phyloP scores from a whole-genome alignment of 2,888 invertebrate species.

The Caenorhabditis sp. region DNA sequence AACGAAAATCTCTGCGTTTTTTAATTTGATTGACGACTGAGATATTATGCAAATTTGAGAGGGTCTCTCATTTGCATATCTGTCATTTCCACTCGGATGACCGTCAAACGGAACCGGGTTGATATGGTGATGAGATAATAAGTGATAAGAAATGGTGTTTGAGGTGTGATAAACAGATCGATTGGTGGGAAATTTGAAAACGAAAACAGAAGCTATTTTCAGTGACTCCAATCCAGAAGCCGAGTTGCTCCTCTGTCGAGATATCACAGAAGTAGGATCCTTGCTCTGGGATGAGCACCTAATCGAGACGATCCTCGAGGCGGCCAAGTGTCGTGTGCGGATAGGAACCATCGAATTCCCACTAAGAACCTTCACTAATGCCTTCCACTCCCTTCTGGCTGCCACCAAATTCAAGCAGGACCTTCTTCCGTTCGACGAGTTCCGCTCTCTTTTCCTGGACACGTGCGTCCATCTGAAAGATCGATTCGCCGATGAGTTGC shows the following conservation, averaged over 20 bases:
- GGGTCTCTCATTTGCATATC: constrained; percentile 41
- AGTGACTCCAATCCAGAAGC: constrained; percentile 42
- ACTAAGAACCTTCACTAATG: constrained; percentile 25
- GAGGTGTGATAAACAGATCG: not conserved
- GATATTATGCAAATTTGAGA: constrained; percentile 10
- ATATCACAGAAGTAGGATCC: constrained; percentile 35
- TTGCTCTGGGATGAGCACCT: constrained; percentile 51
- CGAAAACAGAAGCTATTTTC: constrained; percentile 8
- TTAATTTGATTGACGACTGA: constrained; percentile 39
- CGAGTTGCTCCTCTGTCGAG: constrained; percentile 45
- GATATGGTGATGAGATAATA: constrained; percentile 31
- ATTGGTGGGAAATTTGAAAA: too few species aligned
- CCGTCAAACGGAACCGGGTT: constrained; percentile 35
- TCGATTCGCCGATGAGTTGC: constrained; percentile 32
- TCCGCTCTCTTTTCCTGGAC: constrained; percentile 28
- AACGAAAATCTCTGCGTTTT: constrained; percentile 18
- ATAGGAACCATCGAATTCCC: constrained; percentile 50
- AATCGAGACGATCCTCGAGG: constrained; percentile 37
- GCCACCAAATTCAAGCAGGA: constrained; percentile 4
- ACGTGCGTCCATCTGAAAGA: constrained; percentile 24
- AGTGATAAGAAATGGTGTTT: constrained; percentile 31
- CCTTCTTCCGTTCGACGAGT: constrained; percentile 38
- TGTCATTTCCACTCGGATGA: constrained; percentile 36
- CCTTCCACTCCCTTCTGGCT: constrained; percentile 3
- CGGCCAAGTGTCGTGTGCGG: constrained; percentile 40